phyloP scores from a whole-genome alignment of 2,888 invertebrate genomes.

The Eulithis testata region DNA sequence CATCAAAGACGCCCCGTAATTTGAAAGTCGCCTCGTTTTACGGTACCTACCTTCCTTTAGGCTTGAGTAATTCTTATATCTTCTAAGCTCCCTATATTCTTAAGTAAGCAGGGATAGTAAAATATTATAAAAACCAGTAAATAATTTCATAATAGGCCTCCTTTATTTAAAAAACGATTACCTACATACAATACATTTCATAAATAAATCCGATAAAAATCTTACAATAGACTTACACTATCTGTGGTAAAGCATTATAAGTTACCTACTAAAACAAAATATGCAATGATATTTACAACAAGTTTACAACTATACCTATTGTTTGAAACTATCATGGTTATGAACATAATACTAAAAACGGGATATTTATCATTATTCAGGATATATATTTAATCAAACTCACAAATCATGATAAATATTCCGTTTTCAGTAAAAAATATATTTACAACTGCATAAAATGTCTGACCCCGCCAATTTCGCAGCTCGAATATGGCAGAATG shows the following conservation, averaged over 20 bases:
- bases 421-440: background rate
- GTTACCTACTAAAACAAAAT: slow-evolving; percentile 15
- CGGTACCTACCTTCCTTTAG: too few relatives aligned
- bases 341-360: too few relatives aligned
- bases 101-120: too few relatives aligned
- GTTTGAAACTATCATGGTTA: too few relatives aligned
- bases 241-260: slow-evolving; percentile 22
- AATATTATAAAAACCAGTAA: slow-evolving; percentile 3
- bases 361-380: too few relatives aligned
- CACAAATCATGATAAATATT: too few relatives aligned
- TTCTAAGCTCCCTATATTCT: too few relatives aligned
- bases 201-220: slow-evolving; percentile 30
- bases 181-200: slow-evolving; percentile 26
- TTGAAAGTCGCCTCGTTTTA: too few relatives aligned
- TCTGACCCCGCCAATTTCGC: background rate
- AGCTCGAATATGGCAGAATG: background rate
- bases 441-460: slow-evolving; percentile 17
- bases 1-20: too few relatives aligned
- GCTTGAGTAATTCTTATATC: too few relatives aligned
- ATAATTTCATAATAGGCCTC: slow-evolving; percentile 31
- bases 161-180: slow-evolving; percentile 34
- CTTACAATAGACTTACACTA: slow-evolving; percentile 23
- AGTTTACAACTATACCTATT: too few relatives aligned
- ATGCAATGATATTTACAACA: slow-evolving; percentile 20
- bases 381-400: too few relatives aligned